Evolutionary conservation across 2,888 invertebrate species (phyloP).

Genomic region (Corbicula japonica): DNA sequence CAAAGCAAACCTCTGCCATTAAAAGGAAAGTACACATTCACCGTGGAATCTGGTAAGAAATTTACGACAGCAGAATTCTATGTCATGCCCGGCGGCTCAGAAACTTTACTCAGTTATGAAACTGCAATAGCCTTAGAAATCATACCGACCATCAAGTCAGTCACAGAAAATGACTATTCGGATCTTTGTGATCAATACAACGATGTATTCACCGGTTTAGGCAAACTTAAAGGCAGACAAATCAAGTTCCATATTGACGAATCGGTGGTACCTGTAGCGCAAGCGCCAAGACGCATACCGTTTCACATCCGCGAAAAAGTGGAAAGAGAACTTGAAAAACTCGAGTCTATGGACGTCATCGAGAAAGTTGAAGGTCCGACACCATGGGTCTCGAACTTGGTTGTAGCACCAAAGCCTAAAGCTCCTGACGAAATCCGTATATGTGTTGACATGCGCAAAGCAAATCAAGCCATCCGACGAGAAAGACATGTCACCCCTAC

Average conservation of each 20-base stretch:
- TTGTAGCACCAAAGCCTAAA: constrained; percentile 67
- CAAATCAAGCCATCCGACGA: constrained; percentile 48
- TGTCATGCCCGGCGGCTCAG: constrained; percentile 25
- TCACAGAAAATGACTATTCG: neutral
- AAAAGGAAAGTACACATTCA: neutral
- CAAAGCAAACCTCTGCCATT: neutral
- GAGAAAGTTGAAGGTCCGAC: constrained; percentile 73
- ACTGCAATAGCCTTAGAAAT: neutral
- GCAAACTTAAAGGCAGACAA: constrained; percentile 44
- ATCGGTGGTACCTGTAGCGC: constrained; percentile 41
- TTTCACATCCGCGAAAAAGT: constrained; percentile 66
- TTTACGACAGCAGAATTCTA: constrained; percentile 12
- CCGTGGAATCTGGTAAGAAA: constrained; percentile 22
- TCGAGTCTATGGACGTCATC: constrained; percentile 71
- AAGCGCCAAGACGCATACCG: constrained; percentile 60
- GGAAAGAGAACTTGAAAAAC: constrained; percentile 62
- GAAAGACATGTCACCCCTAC: constrained; percentile 56
- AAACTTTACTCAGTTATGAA: constrained; percentile 16
- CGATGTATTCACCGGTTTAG: constrained; percentile 26
- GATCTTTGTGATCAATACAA: constrained; percentile 6
- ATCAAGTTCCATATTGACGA: constrained; percentile 56
- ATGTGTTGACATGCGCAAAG: constrained; percentile 67
- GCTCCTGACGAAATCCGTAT: constrained; percentile 53
- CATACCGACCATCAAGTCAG: neutral
- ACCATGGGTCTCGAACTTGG: constrained; percentile 71